Evolutionary conservation across 2,797 vertebrate species (phyloP).

Genomic region (Phylloscopus collybita): DNA sequence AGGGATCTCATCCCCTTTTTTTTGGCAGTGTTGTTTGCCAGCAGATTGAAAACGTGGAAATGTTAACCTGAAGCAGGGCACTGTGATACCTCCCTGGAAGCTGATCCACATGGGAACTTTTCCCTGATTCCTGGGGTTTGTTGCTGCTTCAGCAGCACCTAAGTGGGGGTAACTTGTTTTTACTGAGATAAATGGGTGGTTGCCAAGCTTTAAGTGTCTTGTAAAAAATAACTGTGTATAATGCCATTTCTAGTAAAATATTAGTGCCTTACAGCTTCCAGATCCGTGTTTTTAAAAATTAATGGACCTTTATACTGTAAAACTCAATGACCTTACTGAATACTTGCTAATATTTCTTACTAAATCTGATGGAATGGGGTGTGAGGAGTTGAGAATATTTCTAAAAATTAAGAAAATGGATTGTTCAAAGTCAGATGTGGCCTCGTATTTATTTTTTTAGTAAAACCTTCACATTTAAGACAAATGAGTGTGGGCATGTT

Average conservation of each 20-base stretch:
- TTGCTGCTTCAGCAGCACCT: background rate
- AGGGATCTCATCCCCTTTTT: background rate
- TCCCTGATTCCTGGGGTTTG: background rate
- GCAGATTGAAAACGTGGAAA: background rate
- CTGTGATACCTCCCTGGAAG: background rate
- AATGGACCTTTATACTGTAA: background rate
- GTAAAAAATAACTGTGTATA: background rate
- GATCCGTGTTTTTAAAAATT: background rate
- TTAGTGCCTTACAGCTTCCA: background rate
- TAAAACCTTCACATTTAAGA: background rate
- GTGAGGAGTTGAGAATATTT: background rate
- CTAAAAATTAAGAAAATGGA: background rate
- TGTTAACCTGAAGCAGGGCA: background rate
- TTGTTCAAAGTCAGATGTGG: background rate
- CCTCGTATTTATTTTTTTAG: background rate
- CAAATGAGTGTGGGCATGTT: accelerated
- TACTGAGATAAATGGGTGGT: background rate
- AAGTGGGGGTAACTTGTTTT: background rate
- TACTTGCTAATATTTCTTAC: background rate
- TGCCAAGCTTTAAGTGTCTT: background rate
- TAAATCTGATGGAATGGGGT: background rate
- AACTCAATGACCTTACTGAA: background rate
- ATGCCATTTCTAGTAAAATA: background rate
- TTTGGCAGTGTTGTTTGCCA: background rate
- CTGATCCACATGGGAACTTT: background rate